Percentiles rank a stretch among this genome's conserved stretches.
Conservation (phyloP, 2,888 invertebrate genomes). For the Silvanus unidentatus region DNA sequence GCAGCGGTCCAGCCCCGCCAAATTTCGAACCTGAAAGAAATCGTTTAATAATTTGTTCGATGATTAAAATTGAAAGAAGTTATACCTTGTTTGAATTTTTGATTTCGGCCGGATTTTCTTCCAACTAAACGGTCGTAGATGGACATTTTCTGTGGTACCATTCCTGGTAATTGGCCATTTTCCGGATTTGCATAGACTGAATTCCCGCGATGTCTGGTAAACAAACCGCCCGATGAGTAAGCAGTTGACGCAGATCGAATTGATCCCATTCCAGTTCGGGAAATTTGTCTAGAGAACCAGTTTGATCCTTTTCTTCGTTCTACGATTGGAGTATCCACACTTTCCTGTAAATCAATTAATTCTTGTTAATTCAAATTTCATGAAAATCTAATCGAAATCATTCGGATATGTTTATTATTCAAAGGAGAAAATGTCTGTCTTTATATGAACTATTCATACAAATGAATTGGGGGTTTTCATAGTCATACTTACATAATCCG, state of each 20-base stretch:
- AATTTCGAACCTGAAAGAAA: slow-evolving; percentile 50
- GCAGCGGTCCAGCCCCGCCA: slow-evolving; percentile 63
- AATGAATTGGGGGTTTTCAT: background rate
- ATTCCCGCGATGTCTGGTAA: slow-evolving; percentile 71
- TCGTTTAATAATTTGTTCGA: background rate
- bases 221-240: slow-evolving; percentile 73
- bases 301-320: slow-evolving; percentile 70
- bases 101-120: slow-evolving; percentile 66
- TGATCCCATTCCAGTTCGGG: slow-evolving; percentile 78
- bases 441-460: too few relatives aligned
- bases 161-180: slow-evolving; percentile 50
- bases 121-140: slow-evolving; percentile 79
- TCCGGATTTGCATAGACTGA: slow-evolving; percentile 61
- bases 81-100: slow-evolving; percentile 24
- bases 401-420: background rate
- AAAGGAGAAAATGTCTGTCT: too few relatives aligned
- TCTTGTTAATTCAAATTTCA: too few relatives aligned
- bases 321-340: slow-evolving; percentile 82
- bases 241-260: slow-evolving; percentile 80
- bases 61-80: background rate
- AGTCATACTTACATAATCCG: slow-evolving; percentile 71
- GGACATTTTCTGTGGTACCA: slow-evolving; percentile 62
- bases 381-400: slow-evolving; percentile 32
- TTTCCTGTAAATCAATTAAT: too few relatives aligned
- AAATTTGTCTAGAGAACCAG: slow-evolving; percentile 82